Evolutionary conservation across 2,113 vertebrate species (phyloP).

Genomic region (Typhlomys cinereus): DNA sequence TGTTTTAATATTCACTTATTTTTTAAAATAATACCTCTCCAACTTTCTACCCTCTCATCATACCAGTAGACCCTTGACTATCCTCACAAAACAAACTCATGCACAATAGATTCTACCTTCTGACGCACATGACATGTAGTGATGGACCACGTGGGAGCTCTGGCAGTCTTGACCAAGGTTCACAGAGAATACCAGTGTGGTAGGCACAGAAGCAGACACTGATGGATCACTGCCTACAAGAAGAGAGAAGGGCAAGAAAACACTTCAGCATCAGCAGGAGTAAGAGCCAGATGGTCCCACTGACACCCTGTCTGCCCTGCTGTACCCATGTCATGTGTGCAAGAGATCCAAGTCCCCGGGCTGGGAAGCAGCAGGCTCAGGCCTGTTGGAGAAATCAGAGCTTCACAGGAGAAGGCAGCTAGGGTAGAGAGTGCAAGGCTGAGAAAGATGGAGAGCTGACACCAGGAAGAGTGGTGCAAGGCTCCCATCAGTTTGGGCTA

Average conservation of each 20-base stretch:
- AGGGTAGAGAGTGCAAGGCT: background rate
- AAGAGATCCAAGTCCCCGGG: background rate
- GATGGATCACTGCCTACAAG: background rate
- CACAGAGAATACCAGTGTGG: background rate
- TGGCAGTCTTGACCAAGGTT: background rate
- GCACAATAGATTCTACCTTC: background rate
- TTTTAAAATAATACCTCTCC: background rate
- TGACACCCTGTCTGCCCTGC: background rate
- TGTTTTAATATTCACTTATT: conserved; percentile 35
- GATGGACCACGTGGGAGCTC: background rate
- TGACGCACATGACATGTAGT: background rate
- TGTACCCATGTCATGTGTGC: rapidly evolving
- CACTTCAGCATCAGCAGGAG: too few species aligned
- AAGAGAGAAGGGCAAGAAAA: background rate
- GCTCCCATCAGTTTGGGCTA: background rate
- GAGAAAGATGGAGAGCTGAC: background rate
- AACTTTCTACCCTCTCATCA: background rate
- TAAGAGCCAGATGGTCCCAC: background rate
- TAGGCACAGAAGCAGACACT: background rate
- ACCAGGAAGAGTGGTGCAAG: background rate
- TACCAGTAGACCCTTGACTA: background rate
- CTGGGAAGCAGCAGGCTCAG: background rate
- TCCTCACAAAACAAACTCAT: background rate
- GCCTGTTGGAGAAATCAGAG: background rate
- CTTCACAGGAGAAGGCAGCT: background rate